Base-by-base conservation (phyloP, 2,888 invertebrate genomes). In the Euplagia quadripunctaria region DNA sequence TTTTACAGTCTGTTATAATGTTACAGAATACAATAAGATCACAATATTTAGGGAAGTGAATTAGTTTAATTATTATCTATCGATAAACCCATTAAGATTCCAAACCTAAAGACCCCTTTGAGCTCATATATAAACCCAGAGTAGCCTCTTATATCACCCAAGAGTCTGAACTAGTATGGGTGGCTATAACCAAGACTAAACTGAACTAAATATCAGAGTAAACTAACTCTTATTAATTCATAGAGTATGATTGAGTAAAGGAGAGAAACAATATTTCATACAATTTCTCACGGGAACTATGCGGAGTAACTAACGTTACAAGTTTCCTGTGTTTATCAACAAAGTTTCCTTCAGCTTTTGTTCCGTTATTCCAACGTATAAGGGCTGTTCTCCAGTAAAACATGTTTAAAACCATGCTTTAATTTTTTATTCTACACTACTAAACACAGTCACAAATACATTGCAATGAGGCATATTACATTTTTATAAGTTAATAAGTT, bases 221-320 rank as follows among this genome's bases (percentile, higher is more conserved):
- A 73, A 63, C 51, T 70, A 67, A 67, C 42, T 46, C 31, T 70
- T 61, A 70, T 67, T 74, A 66, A 74, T 70, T 74, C 70, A 75
- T 75, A 69, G 65, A 71, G 52, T 75, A 75, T 75, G 69, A 74
- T 69, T 65, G 71, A 71, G 72, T 64, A 68, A 72, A 52, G 51
- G 16, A 51, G 49, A 67, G 20, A 41, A 64, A 68, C 74, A 64
- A 68, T 71, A 74, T 71, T 74, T 74, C 71, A 74, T 49, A 64
- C 68, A 49, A 68, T 71, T 68, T 74, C 74, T 74, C 74, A 51
- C 58, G 74, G 74, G 74, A 74, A 58, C 74, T 71, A 68, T 74
- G 64, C 64, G 58, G 64, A 43, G 71, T 67, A 68, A 67, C 71
- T 71, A 46, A 42, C n/a, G 64, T 55, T 43, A 55, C 17, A 74